Evolutionary conservation across 2,888 invertebrate genomes (phyloP).

Genomic region (Melinopterus prodromus): DNA sequence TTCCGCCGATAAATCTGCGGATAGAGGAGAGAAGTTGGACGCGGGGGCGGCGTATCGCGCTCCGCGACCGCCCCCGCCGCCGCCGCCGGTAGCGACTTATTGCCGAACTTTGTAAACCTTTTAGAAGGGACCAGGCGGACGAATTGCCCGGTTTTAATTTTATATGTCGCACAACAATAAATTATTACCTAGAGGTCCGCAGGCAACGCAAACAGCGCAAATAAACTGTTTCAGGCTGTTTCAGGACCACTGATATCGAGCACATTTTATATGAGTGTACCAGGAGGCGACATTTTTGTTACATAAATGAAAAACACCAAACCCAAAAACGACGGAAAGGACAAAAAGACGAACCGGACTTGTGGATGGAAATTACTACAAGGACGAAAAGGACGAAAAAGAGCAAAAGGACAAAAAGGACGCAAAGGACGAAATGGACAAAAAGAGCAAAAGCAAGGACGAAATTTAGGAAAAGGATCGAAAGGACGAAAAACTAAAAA

Average conservation of each 20-base stretch:
- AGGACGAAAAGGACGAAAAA: too few relatives aligned
- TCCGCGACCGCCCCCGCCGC: neutral
- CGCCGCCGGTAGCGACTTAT: neutral
- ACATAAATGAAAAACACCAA: too few relatives aligned
- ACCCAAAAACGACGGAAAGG: too few relatives aligned
- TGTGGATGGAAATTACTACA: too few relatives aligned
- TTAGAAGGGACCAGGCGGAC: neutral
- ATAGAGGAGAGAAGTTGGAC: neutral
- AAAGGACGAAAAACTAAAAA: too few relatives aligned
- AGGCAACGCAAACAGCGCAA: neutral
- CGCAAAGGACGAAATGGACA: too few relatives aligned
- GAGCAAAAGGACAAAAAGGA: too few relatives aligned
- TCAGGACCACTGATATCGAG: neutral
- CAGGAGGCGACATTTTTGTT: too few relatives aligned
- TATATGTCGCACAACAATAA: neutral
- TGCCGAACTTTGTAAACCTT: slow-evolving; percentile 4
- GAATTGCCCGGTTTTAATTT: slow-evolving; percentile 4
- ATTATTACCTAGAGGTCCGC: neutral
- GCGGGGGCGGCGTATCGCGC: slow-evolving; percentile 4
- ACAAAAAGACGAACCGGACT: too few relatives aligned
- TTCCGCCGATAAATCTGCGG: neutral
- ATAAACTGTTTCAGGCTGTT: neutral
- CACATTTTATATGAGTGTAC: too few relatives aligned
- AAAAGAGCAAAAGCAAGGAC: too few relatives aligned
- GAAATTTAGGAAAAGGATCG: too few relatives aligned